Evolutionary conservation across 2,797 vertebrate genomes (phyloP).

Genomic region (Ibycter americanus): DNA sequence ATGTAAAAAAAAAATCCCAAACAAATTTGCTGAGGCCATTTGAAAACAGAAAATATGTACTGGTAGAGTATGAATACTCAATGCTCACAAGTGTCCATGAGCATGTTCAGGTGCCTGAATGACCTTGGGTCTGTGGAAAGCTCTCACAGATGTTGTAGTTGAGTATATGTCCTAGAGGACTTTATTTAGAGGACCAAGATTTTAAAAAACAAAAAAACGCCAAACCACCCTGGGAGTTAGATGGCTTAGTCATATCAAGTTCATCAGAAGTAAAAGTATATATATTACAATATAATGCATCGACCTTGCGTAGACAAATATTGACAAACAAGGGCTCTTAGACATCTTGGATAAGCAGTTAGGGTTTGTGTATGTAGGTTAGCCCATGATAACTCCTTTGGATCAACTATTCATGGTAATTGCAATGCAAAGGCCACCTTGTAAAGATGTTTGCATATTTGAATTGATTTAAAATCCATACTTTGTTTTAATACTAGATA

Average conservation of each 20-base stretch:
- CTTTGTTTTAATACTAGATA: not conserved
- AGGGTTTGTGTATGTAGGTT: not conserved
- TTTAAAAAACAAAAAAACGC: not conserved
- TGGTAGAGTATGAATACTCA: not conserved
- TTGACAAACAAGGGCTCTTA: not conserved
- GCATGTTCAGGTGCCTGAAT: not conserved
- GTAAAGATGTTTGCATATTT: not conserved
- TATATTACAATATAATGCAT: not conserved
- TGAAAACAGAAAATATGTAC: not conserved
- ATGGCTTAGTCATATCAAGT: not conserved
- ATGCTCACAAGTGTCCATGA: not conserved
- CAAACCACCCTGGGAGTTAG: not conserved
- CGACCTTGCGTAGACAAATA: not conserved
- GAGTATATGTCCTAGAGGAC: not conserved
- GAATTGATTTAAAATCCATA: not conserved
- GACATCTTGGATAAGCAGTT: not conserved
- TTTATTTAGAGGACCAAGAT: not conserved
- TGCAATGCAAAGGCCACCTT: not conserved
- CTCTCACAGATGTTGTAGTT: not conserved
- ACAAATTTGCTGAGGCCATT: not conserved
- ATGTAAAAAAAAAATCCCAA: not conserved
- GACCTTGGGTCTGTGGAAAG: not conserved
- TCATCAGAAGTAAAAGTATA: not conserved
- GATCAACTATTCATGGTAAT: not conserved
- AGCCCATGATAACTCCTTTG: not conserved